Conservation (phyloP, 2,888 invertebrate species). For the Oegoconia quadripuncta region DNA sequence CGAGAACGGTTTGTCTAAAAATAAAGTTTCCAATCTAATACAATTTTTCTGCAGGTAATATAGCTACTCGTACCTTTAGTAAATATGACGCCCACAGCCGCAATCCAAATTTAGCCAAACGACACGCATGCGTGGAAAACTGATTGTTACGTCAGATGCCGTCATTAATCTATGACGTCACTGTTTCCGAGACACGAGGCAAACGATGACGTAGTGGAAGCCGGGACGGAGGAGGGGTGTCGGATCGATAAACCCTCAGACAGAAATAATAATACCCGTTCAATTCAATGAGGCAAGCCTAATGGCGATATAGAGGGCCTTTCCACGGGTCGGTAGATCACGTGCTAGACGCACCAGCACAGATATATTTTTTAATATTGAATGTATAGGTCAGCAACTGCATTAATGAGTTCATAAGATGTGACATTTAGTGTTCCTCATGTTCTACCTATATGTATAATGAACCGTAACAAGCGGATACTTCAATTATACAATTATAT, state of each 20-base stretch:
- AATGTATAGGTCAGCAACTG: slow-evolving; percentile 50
- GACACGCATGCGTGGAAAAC: slow-evolving; percentile 50
- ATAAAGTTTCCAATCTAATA: too few relatives aligned
- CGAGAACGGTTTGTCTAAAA: too few relatives aligned
- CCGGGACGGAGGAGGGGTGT: slow-evolving; percentile 28
- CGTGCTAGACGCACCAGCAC: slow-evolving; percentile 41
- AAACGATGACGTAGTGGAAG: slow-evolving; percentile 57
- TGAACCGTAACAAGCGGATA: too few relatives aligned
- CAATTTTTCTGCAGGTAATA: too few relatives aligned
- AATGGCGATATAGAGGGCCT: slow-evolving; percentile 44
- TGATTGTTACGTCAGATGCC: slow-evolving; percentile 49
- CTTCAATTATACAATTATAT: too few relatives aligned
- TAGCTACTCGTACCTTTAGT: slow-evolving; percentile 24
- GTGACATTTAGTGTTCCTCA: slow-evolving; percentile 41
- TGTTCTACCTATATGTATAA: too few relatives aligned
- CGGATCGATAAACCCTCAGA: slow-evolving; percentile 45
- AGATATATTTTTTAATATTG: slow-evolving; percentile 30
- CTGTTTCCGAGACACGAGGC: slow-evolving; percentile 32
- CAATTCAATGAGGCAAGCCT: slow-evolving; percentile 60
- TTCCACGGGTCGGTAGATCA: slow-evolving; percentile 63
- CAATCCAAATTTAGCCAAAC: slow-evolving; percentile 36
- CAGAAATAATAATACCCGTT: slow-evolving; percentile 42
- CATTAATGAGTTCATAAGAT: slow-evolving; percentile 43
- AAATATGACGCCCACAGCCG: slow-evolving; percentile 22
- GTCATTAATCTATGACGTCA: slow-evolving; percentile 57